Evolutionary conservation across 1,140 invertebrate genomes (phyloP).

Genomic region (Procambarus virginalis): DNA sequence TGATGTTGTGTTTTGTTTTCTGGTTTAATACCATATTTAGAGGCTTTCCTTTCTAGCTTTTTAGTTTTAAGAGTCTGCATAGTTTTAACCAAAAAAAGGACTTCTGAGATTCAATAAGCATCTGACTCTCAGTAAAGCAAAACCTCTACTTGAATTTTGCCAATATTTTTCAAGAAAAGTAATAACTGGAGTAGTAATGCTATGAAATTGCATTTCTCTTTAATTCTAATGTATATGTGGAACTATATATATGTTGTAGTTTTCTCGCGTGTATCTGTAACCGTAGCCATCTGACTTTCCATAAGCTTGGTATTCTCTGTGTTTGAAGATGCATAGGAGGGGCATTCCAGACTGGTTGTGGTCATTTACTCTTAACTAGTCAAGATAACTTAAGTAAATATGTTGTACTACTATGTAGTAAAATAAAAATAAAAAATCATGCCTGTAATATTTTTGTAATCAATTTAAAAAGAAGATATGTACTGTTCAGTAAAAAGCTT

Average conservation of each 20-base stretch:
- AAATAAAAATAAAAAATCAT: too few species aligned
- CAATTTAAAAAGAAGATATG: too few species aligned
- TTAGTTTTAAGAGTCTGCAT: conserved; percentile 42
- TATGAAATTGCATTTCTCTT: conserved; percentile 40
- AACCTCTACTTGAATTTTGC: conserved; percentile 19
- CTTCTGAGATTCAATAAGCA: conserved; percentile 32
- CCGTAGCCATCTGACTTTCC: conserved; percentile 45
- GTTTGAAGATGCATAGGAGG: conserved; percentile 42
- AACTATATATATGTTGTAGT: conserved; percentile 50
- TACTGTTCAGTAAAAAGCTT: too few species aligned
- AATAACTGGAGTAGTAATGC: conserved; percentile 42
- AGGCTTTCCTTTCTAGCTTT: conserved; percentile 38
- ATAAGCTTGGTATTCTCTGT: conserved; percentile 54
- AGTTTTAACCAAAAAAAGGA: conserved; percentile 15
- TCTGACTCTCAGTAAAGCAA: conserved; percentile 21
- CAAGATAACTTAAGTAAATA: too few species aligned
- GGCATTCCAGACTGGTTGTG: background rate
- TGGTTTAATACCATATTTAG: conserved; percentile 16
- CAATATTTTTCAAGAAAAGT: conserved; percentile 21
- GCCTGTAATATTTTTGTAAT: too few species aligned
- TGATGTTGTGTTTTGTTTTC: conserved; percentile 71
- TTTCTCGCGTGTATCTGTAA: conserved; percentile 40
- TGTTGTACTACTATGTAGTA: too few species aligned
- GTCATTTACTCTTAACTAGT: background rate
- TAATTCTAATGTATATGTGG: conserved; percentile 43